Base-by-base conservation (phyloP, 2,113 vertebrate species). In the Dinomys branickii region DNA sequence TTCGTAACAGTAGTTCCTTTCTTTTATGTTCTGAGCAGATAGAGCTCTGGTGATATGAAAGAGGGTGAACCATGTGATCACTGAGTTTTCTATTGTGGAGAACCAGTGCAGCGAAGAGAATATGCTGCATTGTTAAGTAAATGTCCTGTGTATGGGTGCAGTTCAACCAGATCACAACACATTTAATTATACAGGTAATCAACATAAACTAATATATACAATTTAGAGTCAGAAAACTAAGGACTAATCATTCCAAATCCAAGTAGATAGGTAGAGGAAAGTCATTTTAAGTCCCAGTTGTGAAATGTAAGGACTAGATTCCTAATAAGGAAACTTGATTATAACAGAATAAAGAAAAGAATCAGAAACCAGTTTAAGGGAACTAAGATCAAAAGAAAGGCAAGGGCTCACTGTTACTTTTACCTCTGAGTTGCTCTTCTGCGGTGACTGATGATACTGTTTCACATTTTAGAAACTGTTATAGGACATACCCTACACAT, bases 1-100 rank as follows among this genome's bases (percentile, higher is more conserved):
- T 77, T 82, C 73, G 47, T 12, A 83, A 95, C 78, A 85, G 5
- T 56, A 75, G 61, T 56, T 52, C 30, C 84, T 96, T 97, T 97
- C 88, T 96, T 93, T 80, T 73, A 20, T 90, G 41, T 65, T 56
- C 71, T 35, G 28, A 90, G n/a, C 75, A 84, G 87, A 91, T 35
- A 95, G 71, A 22, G 19, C 47, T 83, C 63, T 82, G 93, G 47
- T 61, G 28, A 54, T 85, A 59, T 78, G 89, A 47, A 71, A 33
- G 65, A 30, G 77, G n/a, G 73, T 89, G 75, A 58, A 89, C 33
- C 80, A 88, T 26, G 47, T 85, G 94, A 92, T 69, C 84, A 65
- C 54, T 17, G 56, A 54, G 59, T 85, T 91, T 93, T 59, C 63
- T 69, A 16, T 83, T 87, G 59, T 71, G 81, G 63, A 77, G 84